Evolutionary conservation across 2,113 vertebrate genomes (phyloP), one percentile per base, ranked within the genome.

Genomic region (Isichthys henryi): DNA sequence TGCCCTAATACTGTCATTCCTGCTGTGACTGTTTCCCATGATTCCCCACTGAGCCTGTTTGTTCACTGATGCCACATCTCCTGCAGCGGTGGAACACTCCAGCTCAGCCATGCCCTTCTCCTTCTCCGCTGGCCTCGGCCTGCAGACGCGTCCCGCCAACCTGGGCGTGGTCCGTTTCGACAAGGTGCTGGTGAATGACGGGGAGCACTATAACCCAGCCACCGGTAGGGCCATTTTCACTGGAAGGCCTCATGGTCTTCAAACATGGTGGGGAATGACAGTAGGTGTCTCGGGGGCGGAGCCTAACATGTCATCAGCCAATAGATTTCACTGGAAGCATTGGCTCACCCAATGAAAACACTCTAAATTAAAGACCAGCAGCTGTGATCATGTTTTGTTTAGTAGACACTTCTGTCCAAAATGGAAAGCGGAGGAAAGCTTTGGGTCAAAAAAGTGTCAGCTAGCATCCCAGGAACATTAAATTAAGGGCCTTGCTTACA

Each of bases 141-240:
- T 93, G 92, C 96, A 96, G 89, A 92, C 93, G 27, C 95, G 96
- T 91, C 92, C 94, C 48, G 95, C 95, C 0, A 96, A 97, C 0
- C 95, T 95, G 0, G 98, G 97, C 0, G 92, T 97, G 31, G 96
- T 99, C 90, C 96, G 95, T 88, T 99, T 99, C 77, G 97, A 99
- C 94, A 97, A 96, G 92, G 96, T 99, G 86, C 95, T 99, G 11
- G 97, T 99, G 88, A 99, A 99, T 1, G 98, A 99, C 0, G 98
- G 98, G 0, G 96, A 96, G 23, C 96, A 98, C 53, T 99, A 99
- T 9, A 95, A 96, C 91, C 96, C 98, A 1, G 91, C 91, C 8
- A 98, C 98, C 92, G 98, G 98, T 98, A 94, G 94, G 5, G 23
- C 3, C 27, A 35, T 56, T 49, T 23, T 49, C 84, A n/a, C 45